Evolutionary conservation across 37 sponge, comb jelly and placozoan genomes (phyloP).

Genomic region (Spongia lamella): DNA sequence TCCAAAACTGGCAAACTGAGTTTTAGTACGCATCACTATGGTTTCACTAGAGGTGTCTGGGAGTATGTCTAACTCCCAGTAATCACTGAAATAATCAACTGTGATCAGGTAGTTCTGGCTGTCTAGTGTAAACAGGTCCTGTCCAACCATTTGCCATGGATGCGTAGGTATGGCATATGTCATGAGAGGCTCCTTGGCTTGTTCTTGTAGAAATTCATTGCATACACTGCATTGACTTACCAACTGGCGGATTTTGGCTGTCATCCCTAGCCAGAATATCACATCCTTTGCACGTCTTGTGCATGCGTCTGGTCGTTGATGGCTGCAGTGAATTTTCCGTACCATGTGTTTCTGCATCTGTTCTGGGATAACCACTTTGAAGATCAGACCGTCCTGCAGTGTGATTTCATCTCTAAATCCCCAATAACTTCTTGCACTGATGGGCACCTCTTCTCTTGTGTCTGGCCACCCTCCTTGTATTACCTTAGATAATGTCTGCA

Average conservation of each 20-base stretch:
- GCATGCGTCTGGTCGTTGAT: constrained; percentile 18
- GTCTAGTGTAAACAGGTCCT: constrained; percentile 20
- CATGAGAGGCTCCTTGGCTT: constrained; percentile 25
- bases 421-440: neutral
- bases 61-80: constrained; percentile 5
- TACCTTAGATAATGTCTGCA: constrained; percentile 1
- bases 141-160: constrained; percentile 31
- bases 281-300: neutral
- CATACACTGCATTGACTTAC: constrained; percentile 11
- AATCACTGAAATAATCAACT: constrained; percentile 38
- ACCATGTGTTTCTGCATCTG: neutral
- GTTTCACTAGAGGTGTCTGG: constrained; percentile 15
- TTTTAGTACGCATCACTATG: no score
- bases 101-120: constrained; percentile 36
- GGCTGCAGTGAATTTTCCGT: constrained; percentile 13
- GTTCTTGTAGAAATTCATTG: neutral
- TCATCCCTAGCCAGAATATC: constrained; percentile 31
- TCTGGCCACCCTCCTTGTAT: constrained; percentile 21
- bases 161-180: constrained; percentile 13
- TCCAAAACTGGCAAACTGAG: no score
- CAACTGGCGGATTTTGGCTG: constrained; percentile 6
- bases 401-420: neutral
- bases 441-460: neutral
- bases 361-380: constrained; percentile 7
- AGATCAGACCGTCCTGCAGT: constrained; percentile 8